These are phyloP conservation scores for Augochlora pura DNA, from an alignment of 1,140 invertebrate genomes.

Conservation along the genomic window DNA sequence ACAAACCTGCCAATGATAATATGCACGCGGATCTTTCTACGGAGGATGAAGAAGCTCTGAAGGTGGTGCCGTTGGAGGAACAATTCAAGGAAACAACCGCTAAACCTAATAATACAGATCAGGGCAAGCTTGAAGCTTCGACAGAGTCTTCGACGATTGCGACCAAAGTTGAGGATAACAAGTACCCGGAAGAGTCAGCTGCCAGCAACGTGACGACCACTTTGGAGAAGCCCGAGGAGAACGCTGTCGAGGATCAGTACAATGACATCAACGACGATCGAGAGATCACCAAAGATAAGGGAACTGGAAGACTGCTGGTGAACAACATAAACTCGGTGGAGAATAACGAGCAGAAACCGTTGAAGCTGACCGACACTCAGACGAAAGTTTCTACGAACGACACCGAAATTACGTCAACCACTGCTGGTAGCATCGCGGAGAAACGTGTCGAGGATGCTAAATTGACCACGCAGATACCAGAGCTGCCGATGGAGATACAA, in stretches of 20 bases:
- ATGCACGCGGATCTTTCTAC: background rate
- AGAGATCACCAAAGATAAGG: slow-evolving; percentile 26
- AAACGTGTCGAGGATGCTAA: slow-evolving; percentile 69
- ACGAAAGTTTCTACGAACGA: background rate
- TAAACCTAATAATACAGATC: slow-evolving; percentile 5
- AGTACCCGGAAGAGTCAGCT: background rate
- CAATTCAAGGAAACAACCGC: slow-evolving; percentile 19
- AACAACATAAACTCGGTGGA: slow-evolving; percentile 4
- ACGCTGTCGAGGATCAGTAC: slow-evolving; percentile 74
- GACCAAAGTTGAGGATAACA: slow-evolving; percentile 9
- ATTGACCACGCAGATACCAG: slow-evolving; percentile 74
- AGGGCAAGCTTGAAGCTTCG: slow-evolving; percentile 5
- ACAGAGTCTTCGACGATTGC: slow-evolving; percentile 15
- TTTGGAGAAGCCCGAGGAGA: slow-evolving; percentile 67
- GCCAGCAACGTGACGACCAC: slow-evolving; percentile 9
- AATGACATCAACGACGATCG: slow-evolving; percentile 75
- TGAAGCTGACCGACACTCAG: slow-evolving; percentile 1
- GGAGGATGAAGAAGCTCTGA: slow-evolving; percentile 45
- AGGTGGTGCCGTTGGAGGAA: slow-evolving; percentile 45
- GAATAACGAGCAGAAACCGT: slow-evolving; percentile 5
- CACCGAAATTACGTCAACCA: slow-evolving; percentile 5
- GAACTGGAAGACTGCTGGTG: slow-evolving; percentile 20
- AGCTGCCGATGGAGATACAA: slow-evolving; percentile 76
- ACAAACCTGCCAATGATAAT: background rate
- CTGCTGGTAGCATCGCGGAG: slow-evolving; percentile 32